Percentiles rank a stretch among this genome's conserved stretches.
Conservation (phyloP, 2,888 invertebrate genomes). For the Papilio protenor region DNA sequence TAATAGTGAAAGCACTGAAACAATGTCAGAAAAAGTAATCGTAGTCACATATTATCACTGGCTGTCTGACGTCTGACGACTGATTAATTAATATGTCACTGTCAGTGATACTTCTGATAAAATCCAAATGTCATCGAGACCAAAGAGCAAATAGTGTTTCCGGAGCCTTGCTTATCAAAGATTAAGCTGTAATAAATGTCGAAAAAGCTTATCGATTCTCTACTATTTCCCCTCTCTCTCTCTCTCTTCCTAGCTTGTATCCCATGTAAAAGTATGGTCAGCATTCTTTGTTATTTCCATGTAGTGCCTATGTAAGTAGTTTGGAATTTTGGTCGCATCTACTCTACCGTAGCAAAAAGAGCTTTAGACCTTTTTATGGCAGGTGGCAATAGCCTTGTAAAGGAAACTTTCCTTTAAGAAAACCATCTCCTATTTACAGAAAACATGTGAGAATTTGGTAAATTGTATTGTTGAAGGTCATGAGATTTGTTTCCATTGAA, state of each 20-base stretch:
- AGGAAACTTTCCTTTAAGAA: not conserved
- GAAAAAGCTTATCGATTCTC: not conserved
- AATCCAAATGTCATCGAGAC: not conserved
- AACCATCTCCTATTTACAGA: not conserved
- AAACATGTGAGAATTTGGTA: not conserved
- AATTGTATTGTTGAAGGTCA: not conserved
- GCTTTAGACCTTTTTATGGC: not conserved
- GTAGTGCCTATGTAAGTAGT: no score
- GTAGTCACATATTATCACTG: conserved; percentile 42
- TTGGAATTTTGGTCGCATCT: no score
- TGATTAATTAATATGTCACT: not conserved
- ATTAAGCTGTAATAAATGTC: not conserved
- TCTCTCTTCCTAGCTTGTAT: no score
- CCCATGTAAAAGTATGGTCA: no score
- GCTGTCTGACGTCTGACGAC: conserved; percentile 12
- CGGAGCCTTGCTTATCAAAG: not conserved
- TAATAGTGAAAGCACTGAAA: conserved; percentile 28
- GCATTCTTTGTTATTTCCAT: no score
- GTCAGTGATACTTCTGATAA: not conserved
- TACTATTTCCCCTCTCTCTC: not conserved
- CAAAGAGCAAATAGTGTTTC: conserved; percentile 3
- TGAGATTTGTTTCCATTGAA: not conserved
- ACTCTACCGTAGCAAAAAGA: no score
- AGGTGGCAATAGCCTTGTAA: not conserved
- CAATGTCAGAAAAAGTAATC: conserved; percentile 29